Base-by-base conservation (phyloP, 1,140 invertebrate genomes). In the Drosophila repletoides region DNA sequence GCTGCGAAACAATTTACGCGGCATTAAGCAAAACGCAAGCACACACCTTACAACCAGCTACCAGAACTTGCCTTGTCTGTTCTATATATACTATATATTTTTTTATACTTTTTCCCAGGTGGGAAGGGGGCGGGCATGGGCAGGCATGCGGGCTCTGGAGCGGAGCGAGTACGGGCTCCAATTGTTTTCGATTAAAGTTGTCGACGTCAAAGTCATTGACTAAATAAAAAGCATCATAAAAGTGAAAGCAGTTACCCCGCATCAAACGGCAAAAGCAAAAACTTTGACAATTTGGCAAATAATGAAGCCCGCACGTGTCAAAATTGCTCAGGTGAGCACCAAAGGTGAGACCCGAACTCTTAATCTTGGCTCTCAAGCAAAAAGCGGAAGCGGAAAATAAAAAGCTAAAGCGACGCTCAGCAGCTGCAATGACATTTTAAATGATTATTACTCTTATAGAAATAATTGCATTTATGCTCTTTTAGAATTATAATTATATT, bases 191-290 rank as follows among this genome's bases (percentile, higher is more conserved):
- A 83, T 83, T 83, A 83, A 83, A 83, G 79, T 84, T 83, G 79
- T 75, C 70, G 68, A 71, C 79, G 79, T 83, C 79, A 83, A 83
- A 83, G 79, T 79, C 79, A 79, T 84, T 84, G 80, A 79, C 79
- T 83, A 83, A 83, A 83, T 84, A 86, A 83, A 77, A 66, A 84
- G 79, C 79, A 77, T 83, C 70, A 84, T 84, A 83, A 83, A 84
- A 70, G 70, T 58, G 34, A 81, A 79, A 84, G 79, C 83, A 84
- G 74, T 79, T 74, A 49, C 14, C 63, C 56, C 64, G 46, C 56
- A 67, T 67, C 64, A 46, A 60, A 67, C 29, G 31, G 64, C 64
- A 53, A n/a, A n/a, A n/a, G 64, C 64, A 64, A 79, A 84, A 84
- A 84, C 75, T 84, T 84, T 84, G 81, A 80, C 79, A 86, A 84